Evolutionary conservation across 2,888 invertebrate genomes (phyloP), one percentile per base, ranked within the genome.

Genomic region (Thalpophila matura): DNA sequence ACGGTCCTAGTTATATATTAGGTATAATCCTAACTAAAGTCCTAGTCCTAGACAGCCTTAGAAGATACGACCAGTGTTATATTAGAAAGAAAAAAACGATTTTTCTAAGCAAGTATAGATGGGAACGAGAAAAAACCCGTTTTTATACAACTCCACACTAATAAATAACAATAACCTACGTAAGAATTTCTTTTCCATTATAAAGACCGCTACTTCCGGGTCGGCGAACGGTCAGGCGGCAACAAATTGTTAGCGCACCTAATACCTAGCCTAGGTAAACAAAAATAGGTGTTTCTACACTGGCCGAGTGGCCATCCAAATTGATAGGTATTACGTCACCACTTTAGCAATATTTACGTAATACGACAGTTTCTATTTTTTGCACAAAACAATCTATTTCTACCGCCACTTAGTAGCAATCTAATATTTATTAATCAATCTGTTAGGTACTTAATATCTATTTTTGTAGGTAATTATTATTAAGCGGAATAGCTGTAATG

Each of bases 181-280:
- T 7, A 33, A 53, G 20, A 31, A 68, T 56, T 65, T 63, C 10
- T 60, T 73, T 61, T 62, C 47, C 59, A 42, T 63, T 50, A 49
- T 18, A 50, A 45, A 50, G 12, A 35, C 38, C 29, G 42, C 26
- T 46, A 58, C 60, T 78, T 80, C 80, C 81, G 81, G 80, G 80
- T 80, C 69, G 53, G 53, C 57, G 64, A 65, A 61, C 74, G 70
- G 65, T 60, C 62, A 62, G 45, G 45, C 58, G 40, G 38, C 56
- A 54, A 57, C 49, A 73, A 78, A 75, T 66, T 74, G 67, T 79
- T 77, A 83, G 83, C 75, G 73, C 79, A 80, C 71, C 79, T 79
- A 83, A 84, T 78, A n/a, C n/a, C n/a, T n/a, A 63, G 69, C 42
- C 76, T 83, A 79, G 72, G 74, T 72, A 79, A 81, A 85, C 76